A percentile compares a stretch with the other conserved stretches of the same genome.
Conservation (phyloP, 2,888 invertebrate genomes). For the Fabriciana adippe region DNA sequence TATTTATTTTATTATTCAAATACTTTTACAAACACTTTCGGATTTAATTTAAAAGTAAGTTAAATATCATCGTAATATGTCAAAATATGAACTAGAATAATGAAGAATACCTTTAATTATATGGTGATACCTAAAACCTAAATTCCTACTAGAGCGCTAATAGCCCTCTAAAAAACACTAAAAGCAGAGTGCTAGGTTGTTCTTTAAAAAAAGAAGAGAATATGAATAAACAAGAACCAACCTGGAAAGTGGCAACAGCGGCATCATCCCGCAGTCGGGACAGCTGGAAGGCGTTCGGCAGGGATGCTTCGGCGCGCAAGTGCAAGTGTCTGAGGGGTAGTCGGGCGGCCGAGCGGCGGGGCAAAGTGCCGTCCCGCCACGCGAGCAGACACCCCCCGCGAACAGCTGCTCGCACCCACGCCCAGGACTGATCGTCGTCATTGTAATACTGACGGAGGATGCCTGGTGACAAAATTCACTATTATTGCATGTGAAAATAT, state of each 20-base stretch:
- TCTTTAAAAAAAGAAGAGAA: too few species aligned
- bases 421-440: conserved; percentile 66
- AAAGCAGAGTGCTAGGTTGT: too few species aligned
- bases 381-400: conserved; percentile 70
- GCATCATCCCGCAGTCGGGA: conserved; percentile 73
- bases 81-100: too few species aligned
- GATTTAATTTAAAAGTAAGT: too few species aligned
- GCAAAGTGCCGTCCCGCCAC: conserved; percentile 77
- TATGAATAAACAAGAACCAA: conserved; percentile 39
- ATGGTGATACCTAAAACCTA: too few species aligned
- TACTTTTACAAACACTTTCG: too few species aligned
- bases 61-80: too few species aligned
- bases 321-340: conserved; percentile 71
- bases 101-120: too few species aligned
- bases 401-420: conserved; percentile 76
- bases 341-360: conserved; percentile 67
- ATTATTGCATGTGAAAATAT: neutral
- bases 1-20: too few species aligned
- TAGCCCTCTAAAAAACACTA: too few species aligned
- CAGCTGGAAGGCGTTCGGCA: conserved; percentile 76
- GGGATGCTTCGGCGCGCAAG: conserved; percentile 60
- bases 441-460: conserved; percentile 76
- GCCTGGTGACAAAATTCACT: conserved; percentile 51
- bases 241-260: conserved; percentile 79
- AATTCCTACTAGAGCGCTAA: too few species aligned